A percentile compares a stretch with the other conserved stretches of the same genome.
These are phyloP conservation scores for Molossus alvarezi DNA, from an alignment of 2,797 vertebrate species.

Conservation along the genomic window DNA sequence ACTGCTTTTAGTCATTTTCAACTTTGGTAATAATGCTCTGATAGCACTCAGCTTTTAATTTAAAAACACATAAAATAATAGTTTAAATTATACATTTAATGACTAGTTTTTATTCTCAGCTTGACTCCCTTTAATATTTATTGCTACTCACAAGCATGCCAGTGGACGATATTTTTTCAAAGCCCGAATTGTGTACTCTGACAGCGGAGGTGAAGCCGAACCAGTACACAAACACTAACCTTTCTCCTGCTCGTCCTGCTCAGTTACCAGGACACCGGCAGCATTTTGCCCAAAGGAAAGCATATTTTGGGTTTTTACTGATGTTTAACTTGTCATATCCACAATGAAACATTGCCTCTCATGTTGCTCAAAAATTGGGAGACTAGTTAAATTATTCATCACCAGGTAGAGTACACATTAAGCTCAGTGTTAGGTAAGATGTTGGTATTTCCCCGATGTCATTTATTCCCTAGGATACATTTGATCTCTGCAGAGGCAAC, in stretches of 20 bases:
- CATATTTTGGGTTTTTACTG: background rate
- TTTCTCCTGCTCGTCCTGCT: background rate
- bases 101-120: slow-evolving; percentile 12
- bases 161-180: background rate
- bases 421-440: slow-evolving; percentile 40
- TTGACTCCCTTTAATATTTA: slow-evolving; percentile 9
- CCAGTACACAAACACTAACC: background rate
- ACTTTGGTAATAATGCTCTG: background rate
- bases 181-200: background rate
- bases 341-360: slow-evolving; percentile 39
- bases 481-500: slow-evolving; percentile 34
- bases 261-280: background rate
- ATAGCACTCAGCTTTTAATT: background rate
- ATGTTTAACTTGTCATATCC: slow-evolving; percentile 56
- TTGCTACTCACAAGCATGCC: background rate
- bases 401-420: slow-evolving; percentile 49
- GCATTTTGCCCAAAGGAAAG: slow-evolving; percentile 39
- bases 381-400: slow-evolving; percentile 77
- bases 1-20: slow-evolving; percentile 13
- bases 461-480: background rate
- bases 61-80: background rate
- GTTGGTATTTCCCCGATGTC: background rate
- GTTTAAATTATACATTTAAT: slow-evolving; percentile 44
- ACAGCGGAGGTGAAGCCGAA: background rate
- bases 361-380: slow-evolving; percentile 43